Evolutionary conservation across 2,113 vertebrate genomes (phyloP).

Genomic region (Amphilophus citrinellus): DNA sequence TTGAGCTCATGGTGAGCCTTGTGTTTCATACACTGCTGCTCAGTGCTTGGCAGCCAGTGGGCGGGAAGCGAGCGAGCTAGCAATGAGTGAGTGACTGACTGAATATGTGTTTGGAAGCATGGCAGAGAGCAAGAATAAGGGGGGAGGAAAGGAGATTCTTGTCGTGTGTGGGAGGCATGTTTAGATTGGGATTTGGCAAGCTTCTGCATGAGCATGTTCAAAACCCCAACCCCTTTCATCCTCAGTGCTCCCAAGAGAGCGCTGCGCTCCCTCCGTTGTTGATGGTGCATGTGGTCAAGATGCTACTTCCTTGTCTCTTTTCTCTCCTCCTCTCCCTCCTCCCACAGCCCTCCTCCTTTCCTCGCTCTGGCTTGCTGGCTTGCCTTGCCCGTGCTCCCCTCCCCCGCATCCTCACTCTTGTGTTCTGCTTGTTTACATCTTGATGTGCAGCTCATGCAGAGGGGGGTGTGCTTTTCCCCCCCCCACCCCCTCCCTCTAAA

Average conservation of each 20-base stretch:
- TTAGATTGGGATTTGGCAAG: constrained; percentile 68
- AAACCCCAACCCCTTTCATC: constrained; percentile 67
- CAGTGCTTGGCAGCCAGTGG: constrained; percentile 55
- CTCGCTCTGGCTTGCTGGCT: constrained; percentile 38
- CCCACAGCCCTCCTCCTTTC: constrained; percentile 52
- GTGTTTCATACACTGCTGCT: constrained; percentile 60
- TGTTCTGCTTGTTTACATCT: constrained; percentile 78
- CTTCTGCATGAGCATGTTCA: constrained; percentile 55
- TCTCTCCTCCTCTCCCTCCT: constrained; percentile 35
- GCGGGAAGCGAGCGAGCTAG: constrained; percentile 44
- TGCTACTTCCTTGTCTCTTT: constrained; percentile 59
- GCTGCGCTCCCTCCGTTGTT: constrained; percentile 57
- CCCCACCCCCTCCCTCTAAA: background rate
- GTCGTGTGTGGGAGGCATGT: constrained; percentile 70
- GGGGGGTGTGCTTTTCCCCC: background rate
- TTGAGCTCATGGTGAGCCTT: constrained; percentile 59
- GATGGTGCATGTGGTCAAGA: constrained; percentile 73
- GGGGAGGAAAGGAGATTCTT: constrained; percentile 41
- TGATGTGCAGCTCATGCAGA: constrained; percentile 50
- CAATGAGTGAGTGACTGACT: constrained; percentile 44
- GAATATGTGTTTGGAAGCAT: constrained; percentile 63
- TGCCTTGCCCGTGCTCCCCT: constrained; percentile 59
- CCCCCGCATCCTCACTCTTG: constrained; percentile 61
- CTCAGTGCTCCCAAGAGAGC: constrained; percentile 47
- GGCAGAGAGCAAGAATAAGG: constrained; percentile 45